Conservation (phyloP, 2,888 invertebrate species). For the Mythimna albipuncta region DNA sequence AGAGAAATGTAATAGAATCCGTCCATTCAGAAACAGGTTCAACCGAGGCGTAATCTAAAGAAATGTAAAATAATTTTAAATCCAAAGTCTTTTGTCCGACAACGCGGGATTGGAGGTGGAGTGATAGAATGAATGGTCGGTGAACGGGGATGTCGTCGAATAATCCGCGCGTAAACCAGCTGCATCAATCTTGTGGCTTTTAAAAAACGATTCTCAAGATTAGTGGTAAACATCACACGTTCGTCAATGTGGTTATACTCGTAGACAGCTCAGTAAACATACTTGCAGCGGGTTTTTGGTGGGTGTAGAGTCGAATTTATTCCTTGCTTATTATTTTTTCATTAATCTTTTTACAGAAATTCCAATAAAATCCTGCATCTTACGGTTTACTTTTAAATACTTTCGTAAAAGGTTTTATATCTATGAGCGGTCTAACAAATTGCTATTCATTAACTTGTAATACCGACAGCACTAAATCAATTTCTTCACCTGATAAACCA, state of each 20-base stretch:
- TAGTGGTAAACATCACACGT: constrained; percentile 53
- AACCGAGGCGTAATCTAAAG: constrained; percentile 49
- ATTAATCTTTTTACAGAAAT: background rate
- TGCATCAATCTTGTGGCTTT: constrained; percentile 70
- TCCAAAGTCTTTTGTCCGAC: constrained; percentile 42
- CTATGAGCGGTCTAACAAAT: constrained; percentile 42
- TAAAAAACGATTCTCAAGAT: constrained; percentile 62
- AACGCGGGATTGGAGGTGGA: constrained; percentile 42
- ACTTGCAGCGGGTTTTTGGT: constrained; percentile 14
- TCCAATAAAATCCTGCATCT: background rate
- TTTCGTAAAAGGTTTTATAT: constrained; percentile 37
- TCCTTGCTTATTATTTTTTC: background rate
- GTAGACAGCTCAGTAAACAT: constrained; percentile 6
- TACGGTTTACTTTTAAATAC: constrained; percentile 15
- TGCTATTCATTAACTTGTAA: constrained; percentile 48
- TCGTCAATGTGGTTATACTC: constrained; percentile 29
- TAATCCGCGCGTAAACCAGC: constrained; percentile 59
- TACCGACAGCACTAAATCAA: constrained; percentile 50
- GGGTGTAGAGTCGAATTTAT: background rate
- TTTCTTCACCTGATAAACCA: constrained; percentile 44
- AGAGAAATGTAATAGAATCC: constrained; percentile 50
- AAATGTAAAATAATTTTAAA: constrained; percentile 59
- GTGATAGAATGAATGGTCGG: constrained; percentile 61
- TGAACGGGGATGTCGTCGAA: constrained; percentile 59
- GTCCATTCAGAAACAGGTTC: constrained; percentile 47